These are phyloP conservation scores for Pionites leucogaster DNA, from an alignment of 2,113 vertebrate genomes.

Conservation along the genomic window DNA sequence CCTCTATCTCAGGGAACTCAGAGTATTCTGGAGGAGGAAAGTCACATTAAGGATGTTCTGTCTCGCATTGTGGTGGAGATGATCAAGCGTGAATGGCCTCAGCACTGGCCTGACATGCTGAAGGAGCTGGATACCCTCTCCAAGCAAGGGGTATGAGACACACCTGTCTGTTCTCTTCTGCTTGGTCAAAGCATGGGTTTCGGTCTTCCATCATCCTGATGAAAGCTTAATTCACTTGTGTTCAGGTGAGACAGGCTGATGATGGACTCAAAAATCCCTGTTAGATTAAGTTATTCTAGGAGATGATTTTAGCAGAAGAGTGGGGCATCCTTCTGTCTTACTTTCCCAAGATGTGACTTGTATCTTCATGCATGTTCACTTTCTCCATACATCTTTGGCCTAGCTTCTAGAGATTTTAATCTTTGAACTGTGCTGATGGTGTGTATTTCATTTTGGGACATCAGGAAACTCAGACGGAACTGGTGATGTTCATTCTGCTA, in stretches of 20 bases:
- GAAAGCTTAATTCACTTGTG: not conserved
- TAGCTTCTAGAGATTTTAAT: not conserved
- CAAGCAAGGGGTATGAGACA: constrained; percentile 84
- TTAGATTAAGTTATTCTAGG: not conserved
- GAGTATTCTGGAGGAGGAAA: constrained; percentile 91
- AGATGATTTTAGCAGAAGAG: not conserved
- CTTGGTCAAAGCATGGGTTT: not conserved
- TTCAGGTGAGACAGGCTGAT: not conserved
- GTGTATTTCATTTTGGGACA: constrained; percentile 32
- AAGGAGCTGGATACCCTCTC: constrained; percentile 91
- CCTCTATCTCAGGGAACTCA: constrained; percentile 83
- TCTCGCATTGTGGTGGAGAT: constrained; percentile 96
- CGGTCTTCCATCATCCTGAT: not conserved
- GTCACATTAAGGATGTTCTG: constrained; percentile 93
- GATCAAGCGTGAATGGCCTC: constrained; percentile 98
- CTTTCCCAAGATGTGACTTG: not conserved
- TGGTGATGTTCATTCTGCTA: constrained; percentile 96
- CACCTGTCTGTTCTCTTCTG: not conserved
- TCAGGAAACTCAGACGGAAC: constrained; percentile 94
- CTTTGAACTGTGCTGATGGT: not conserved
- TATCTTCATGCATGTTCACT: not conserved
- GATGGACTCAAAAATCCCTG: not conserved
- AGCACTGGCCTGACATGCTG: constrained; percentile 97
- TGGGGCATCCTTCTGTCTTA: not conserved
- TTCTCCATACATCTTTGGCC: not conserved